These are phyloP conservation scores for Globodera ellingtonae DNA, from an alignment of 1,140 invertebrate species.

Conservation along the genomic window DNA sequence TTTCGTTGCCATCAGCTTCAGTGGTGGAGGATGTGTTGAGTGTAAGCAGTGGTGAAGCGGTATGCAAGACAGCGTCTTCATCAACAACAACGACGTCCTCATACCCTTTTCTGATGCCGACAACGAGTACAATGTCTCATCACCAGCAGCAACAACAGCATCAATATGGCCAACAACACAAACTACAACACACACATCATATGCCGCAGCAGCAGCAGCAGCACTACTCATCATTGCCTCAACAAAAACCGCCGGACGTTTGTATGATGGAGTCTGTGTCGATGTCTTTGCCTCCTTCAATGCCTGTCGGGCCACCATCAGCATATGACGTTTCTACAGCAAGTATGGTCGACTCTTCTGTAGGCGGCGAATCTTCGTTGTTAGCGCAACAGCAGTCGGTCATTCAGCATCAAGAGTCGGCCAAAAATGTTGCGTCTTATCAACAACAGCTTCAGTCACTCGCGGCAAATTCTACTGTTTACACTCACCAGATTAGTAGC, in stretches of 20 bases:
- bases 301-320: background rate
- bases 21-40: background rate
- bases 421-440: too few species aligned
- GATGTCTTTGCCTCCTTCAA: background rate
- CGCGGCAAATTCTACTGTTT: too few species aligned
- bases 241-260: background rate
- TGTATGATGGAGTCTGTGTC: background rate
- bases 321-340: background rate
- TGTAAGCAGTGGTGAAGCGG: background rate
- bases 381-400: too few species aligned
- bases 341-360: too few species aligned
- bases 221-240: background rate
- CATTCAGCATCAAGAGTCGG: too few species aligned
- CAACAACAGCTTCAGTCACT: too few species aligned
- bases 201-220: conserved; percentile 7
- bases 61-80: background rate
- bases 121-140: background rate
- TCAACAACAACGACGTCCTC: background rate
- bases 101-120: background rate
- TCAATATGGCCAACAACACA: background rate
- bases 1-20: background rate
- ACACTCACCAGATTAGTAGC: too few species aligned
- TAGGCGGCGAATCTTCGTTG: too few species aligned
- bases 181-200: conserved; percentile 7
- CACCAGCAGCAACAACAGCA: background rate